Evolutionary conservation across 2,113 vertebrate species (phyloP), one percentile per base, ranked within the genome.

Genomic region (Dermatemys mawii): DNA sequence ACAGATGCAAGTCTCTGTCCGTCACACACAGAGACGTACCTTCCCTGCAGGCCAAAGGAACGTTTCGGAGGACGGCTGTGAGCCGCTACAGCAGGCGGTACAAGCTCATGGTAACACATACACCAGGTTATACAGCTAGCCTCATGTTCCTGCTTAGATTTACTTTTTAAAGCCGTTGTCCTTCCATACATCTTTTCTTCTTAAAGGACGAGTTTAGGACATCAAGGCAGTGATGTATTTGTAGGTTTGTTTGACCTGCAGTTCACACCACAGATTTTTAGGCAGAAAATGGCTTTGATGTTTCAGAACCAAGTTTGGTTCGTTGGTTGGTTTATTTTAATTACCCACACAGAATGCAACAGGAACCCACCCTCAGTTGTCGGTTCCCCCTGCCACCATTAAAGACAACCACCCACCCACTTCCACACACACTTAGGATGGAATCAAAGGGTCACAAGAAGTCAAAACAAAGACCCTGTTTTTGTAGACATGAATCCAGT

Each of bases 71-170:
- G 48, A 6, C 38, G 60, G 73, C 46, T 1, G 85, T 0, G 0
- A 5, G 6, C 22, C 0, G 0, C 35, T 1, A 1, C 12, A 49
- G 55, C 0, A 12, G 2, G 50, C 35, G 4, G 17, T n/a, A 57
- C 79, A 1, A 2, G 1, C 14, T 67, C 60, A 19, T 19, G 35
- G 16, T n/a, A n/a, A 35, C 32, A n/a, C 5, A 14, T 1, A 14
- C 57, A 32, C 57, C 67, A 2, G 0, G 0, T 2, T 0, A 0
- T 1, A 0, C 14, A 4, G 85, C 8, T 70, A n/a, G 84, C 81
- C 6, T 54, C 0, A 21, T 10, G 75, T 27, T 1, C 1, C 4
- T 0, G 92, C 90, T 55, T 1, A 29, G 78, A 19, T 1, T 53
- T 1, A 1, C n/a, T 0, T 2, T 13, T 75, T 3, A 2, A 3